phyloP scores from a whole-genome alignment of 2,113 vertebrate species.

The Gnathonemus echidnorhynchus region DNA sequence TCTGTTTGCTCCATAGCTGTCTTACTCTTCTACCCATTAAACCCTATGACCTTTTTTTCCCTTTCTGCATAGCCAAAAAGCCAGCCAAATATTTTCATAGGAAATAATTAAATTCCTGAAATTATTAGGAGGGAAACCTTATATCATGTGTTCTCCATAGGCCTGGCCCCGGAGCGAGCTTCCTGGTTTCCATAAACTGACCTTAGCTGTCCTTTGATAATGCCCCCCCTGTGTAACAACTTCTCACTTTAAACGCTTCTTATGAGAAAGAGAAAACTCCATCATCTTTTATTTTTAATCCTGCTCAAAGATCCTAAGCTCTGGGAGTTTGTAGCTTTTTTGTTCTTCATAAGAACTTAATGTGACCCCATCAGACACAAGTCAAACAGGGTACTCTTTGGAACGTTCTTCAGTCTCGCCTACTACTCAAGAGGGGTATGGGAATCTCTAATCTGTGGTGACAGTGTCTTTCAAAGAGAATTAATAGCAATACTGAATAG shows the following conservation, averaged over 20 bases:
- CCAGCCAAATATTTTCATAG: slow-evolving; percentile 62
- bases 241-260: background rate
- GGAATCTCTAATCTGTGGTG: background rate
- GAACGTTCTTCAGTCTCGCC: background rate
- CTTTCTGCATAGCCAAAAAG: slow-evolving; percentile 38
- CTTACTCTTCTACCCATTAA: slow-evolving; percentile 38
- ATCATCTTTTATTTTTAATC: slow-evolving; percentile 13
- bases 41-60: slow-evolving; percentile 29
- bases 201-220: slow-evolving; percentile 24
- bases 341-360: background rate
- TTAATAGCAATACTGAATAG: background rate
- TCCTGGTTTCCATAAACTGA: slow-evolving; percentile 18
- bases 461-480: background rate
- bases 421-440: background rate
- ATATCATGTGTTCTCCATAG: slow-evolving; percentile 46
- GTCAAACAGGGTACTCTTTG: background rate
- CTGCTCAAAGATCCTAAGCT: background rate
- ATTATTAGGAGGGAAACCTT: slow-evolving; percentile 58
- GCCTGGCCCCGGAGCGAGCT: slow-evolving; percentile 16
- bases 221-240: slow-evolving; percentile 12
- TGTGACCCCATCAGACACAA: background rate
- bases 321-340: background rate
- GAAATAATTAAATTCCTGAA: slow-evolving; percentile 72
- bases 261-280: background rate
- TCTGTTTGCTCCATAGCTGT: slow-evolving; percentile 8